A percentile compares a stretch with the other conserved stretches of the same genome.
Evolutionary conservation across 37 sponge, comb jelly and placozoan species (phyloP).

Genomic region (Hexactinellida sp.): DNA sequence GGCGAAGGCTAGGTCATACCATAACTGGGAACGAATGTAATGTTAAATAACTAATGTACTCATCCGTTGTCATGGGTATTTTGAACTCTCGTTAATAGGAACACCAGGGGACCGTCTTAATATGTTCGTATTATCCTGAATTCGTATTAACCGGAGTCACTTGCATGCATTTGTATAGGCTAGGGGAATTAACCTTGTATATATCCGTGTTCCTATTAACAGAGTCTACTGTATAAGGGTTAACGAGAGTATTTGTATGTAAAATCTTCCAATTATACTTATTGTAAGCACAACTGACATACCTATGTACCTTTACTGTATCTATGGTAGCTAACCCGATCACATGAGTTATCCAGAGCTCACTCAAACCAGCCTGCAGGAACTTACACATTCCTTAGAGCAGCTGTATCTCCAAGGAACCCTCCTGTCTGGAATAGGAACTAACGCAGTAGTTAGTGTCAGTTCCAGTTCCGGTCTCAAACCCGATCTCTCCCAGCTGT

Average conservation of each 20-base stretch:
- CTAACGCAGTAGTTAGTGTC: not conserved
- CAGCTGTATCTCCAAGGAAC: not conserved
- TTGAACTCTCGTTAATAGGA: not conserved
- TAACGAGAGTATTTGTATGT: not conserved
- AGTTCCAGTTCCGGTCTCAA: not conserved
- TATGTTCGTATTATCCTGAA: no score
- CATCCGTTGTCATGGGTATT: no score
- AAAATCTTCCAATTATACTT: no score
- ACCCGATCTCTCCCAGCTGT: not conserved
- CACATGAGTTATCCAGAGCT: no score
- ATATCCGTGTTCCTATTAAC: not conserved
- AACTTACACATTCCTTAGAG: not conserved
- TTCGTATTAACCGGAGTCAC: no score
- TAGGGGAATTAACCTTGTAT: not conserved
- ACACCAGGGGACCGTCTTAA: no score
- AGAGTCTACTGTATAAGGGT: no score
- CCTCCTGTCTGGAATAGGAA: not conserved
- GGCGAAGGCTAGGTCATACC: not conserved
- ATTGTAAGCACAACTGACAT: no score
- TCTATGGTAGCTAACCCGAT: not conserved
- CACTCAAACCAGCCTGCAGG: not conserved
- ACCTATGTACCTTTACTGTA: no score
- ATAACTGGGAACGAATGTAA: conserved; percentile 5
- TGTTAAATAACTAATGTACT: not conserved
- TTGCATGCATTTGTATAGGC: no score